Evolutionary conservation across 2,113 vertebrate genomes (phyloP).

Genomic region (Passer montanus): DNA sequence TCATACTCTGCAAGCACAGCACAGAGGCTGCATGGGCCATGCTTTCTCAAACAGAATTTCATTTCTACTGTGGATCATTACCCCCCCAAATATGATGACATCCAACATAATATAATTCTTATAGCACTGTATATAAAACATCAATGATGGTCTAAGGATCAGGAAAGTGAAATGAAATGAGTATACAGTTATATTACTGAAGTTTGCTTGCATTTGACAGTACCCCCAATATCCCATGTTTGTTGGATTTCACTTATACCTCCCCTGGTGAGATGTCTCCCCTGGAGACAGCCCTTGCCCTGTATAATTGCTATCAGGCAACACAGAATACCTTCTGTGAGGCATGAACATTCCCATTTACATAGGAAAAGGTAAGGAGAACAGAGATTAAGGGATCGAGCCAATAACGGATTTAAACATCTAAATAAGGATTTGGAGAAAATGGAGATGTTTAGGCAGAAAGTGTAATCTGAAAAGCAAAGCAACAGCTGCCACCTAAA

Average conservation of each 20-base stretch:
- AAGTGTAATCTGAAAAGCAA: conserved; percentile 13
- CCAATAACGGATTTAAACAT: neutral
- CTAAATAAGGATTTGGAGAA: conserved; percentile 1
- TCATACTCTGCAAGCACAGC: neutral
- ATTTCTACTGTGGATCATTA: neutral
- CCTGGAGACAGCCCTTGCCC: neutral
- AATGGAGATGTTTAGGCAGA: neutral
- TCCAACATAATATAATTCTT: neutral
- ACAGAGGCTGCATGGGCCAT: neutral
- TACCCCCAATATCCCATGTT: neutral
- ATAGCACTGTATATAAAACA: neutral
- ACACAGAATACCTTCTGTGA: neutral
- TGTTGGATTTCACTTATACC: neutral
- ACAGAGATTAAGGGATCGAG: neutral
- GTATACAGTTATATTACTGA: neutral
- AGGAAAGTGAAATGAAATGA: neutral
- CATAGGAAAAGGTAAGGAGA: neutral
- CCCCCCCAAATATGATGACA: neutral
- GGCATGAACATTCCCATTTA: neutral
- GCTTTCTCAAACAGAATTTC: neutral
- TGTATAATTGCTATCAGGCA: neutral
- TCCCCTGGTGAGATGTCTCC: neutral
- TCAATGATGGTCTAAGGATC: neutral
- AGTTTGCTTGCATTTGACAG: neutral
- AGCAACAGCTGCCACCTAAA: neutral